Percentiles rank a stretch among this genome's conserved stretches.
phyloP scores from a whole-genome alignment of 2,888 invertebrate genomes.

The Protodeltote pygarga region DNA sequence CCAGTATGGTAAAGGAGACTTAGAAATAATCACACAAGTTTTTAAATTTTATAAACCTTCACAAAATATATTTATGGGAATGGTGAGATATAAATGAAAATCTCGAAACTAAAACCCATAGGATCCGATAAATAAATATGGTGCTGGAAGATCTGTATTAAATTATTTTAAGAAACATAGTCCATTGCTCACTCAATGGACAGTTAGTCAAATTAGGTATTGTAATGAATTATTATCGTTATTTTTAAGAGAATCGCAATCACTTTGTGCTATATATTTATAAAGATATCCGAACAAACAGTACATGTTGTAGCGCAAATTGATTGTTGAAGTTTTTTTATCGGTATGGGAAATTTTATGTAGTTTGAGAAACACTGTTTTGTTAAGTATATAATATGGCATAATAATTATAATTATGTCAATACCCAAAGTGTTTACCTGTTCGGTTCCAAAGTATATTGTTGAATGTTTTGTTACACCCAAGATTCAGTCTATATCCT shows the following conservation, averaged over 20 bases:
- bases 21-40: conserved; percentile 46
- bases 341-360: conserved; percentile 35
- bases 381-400: conserved; percentile 67
- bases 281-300: conserved; percentile 44
- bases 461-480: conserved; percentile 84
- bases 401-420: conserved; percentile 83
- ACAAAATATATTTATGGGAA: conserved; percentile 48
- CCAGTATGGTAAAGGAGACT: conserved; percentile 66
- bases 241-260: conserved; percentile 60
- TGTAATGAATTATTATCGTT: conserved; percentile 57
- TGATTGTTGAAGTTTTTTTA: conserved; percentile 51
- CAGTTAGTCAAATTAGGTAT: conserved; percentile 65
- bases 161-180: conserved; percentile 63
- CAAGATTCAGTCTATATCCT: conserved; percentile 80
- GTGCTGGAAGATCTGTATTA: conserved; percentile 84
- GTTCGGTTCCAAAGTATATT: conserved; percentile 84
- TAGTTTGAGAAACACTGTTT: conserved; percentile 85
- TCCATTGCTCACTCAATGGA: conserved; percentile 58
- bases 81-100: conserved; percentile 44
- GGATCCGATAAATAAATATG: conserved; percentile 65
- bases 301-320: conserved; percentile 53
- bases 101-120: conserved; percentile 56
- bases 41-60: conserved; percentile 49
- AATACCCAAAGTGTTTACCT: conserved; percentile 82
- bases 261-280: conserved; percentile 58